Conservation (phyloP, 2,888 invertebrate genomes). For the Capitulum mitella region DNA sequence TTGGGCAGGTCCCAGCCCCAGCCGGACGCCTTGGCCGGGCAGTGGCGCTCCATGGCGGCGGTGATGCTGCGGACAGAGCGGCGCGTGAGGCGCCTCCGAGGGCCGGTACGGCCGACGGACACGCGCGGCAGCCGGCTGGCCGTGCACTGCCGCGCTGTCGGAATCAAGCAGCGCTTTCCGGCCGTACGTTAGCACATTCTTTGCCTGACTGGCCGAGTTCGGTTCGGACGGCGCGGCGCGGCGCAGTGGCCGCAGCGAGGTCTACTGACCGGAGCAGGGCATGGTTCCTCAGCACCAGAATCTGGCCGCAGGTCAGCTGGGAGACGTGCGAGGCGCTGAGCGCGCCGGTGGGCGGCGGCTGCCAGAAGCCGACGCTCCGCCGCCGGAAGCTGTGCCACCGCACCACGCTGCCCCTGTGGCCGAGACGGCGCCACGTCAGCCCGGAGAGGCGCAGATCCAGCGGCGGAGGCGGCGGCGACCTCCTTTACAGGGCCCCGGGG, state of each 20-base stretch:
- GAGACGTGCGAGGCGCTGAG: constrained; percentile 51
- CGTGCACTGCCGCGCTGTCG: too few relatives aligned
- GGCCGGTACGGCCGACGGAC: too few relatives aligned
- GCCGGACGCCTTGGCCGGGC: constrained; percentile 48
- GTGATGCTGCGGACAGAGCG: constrained; percentile 56
- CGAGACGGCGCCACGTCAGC: neutral
- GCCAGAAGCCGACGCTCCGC: neutral
- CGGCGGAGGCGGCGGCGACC: too few relatives aligned
- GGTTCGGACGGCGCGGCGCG: too few relatives aligned
- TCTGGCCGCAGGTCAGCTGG: constrained; percentile 75
- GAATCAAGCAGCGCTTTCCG: too few relatives aligned
- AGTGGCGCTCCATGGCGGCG: constrained; percentile 76
- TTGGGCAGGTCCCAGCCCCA: constrained; percentile 93
- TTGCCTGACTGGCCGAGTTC: too few relatives aligned
- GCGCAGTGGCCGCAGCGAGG: too few relatives aligned
- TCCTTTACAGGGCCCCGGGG: too few relatives aligned
- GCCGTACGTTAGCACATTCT: too few relatives aligned
- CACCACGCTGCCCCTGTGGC: constrained; percentile 55
- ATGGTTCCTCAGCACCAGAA: constrained; percentile 76
- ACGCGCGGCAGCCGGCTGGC: too few relatives aligned
- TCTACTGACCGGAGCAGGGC: constrained; percentile 58
- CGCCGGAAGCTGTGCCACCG: constrained; percentile 70
- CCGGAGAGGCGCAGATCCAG: too few relatives aligned
- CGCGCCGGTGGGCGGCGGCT: neutral
- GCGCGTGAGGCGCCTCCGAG: neutral